These are phyloP conservation scores for Flexamia atlantica DNA, from an alignment of 2,888 invertebrate genomes.

Conservation along the genomic window DNA sequence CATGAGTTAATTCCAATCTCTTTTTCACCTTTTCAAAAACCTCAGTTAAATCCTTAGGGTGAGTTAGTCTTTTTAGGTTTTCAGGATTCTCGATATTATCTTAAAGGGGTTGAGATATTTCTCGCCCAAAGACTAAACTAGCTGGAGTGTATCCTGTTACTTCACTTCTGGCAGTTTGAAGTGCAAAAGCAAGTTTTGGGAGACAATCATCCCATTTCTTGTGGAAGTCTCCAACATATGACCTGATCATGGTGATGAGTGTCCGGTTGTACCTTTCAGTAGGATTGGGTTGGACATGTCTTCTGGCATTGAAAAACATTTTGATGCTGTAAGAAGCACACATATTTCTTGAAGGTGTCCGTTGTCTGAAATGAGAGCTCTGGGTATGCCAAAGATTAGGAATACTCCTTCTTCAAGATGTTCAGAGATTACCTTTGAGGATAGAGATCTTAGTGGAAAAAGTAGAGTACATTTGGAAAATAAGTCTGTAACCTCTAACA, in stretches of 20 bases:
- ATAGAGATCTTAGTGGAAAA: neutral
- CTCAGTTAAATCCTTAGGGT: too few species aligned
- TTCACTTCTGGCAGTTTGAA: constrained; percentile 66
- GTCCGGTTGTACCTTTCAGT: constrained; percentile 69
- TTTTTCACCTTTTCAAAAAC: too few species aligned
- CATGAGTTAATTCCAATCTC: neutral
- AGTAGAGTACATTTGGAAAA: neutral
- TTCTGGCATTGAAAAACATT: constrained; percentile 61
- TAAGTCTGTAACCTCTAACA: neutral
- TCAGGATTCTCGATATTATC: too few species aligned
- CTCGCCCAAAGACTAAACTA: constrained; percentile 3
- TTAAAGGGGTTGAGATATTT: neutral
- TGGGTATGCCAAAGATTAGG: neutral
- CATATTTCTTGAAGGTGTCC: neutral
- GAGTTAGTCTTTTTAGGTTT: too few species aligned
- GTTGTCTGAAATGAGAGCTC: constrained; percentile 7
- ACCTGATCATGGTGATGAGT: constrained; percentile 67
- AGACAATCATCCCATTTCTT: constrained; percentile 68
- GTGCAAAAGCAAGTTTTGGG: constrained; percentile 67
- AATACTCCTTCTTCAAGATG: constrained; percentile 11
- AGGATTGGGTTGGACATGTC: constrained; percentile 70
- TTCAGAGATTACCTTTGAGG: constrained; percentile 6
- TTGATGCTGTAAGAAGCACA: constrained; percentile 62
- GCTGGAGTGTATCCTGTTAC: constrained; percentile 46
- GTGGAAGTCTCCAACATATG: constrained; percentile 68